Evolutionary conservation across 2,113 vertebrate genomes (phyloP), one percentile per base, ranked within the genome.

Genomic region (Glareola pratincola): DNA sequence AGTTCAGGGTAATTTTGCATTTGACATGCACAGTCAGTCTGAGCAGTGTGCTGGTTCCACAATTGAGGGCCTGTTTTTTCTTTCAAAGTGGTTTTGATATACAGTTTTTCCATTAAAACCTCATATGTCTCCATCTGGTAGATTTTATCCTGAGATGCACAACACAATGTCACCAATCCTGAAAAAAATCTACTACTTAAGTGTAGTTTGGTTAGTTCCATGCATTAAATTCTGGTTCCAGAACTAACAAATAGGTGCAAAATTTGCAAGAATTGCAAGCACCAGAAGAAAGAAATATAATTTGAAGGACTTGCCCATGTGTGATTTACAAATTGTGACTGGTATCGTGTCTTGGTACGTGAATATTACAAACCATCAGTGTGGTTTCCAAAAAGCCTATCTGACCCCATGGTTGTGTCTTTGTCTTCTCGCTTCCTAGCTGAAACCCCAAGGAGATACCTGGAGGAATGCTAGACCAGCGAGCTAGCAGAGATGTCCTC

Each of bases 51-150:
- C 53, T 72, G 14, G 29, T n/a, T 68, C 47, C 85, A 37, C 47
- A 45, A 36, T 0, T 45, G 41, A 81, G 39, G 67, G 60, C 36
- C 47, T 56, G 54, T 36, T 23, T 80, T 73, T 87, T 54, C 56
- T 53, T 3, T 59, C 27, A 18, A 47, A 45, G 36, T 64, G 17
- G 16, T 29, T 81, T 84, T 62, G 54, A 30, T 66, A 30, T 62
- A 9, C 21, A 19, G 17, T 27, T 71, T 82, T 94, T 85, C 64
- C 27, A 24, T 64, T 18, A 53, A 76, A 83, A 76, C 22, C 48
- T 89, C 34, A 2, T 12, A 8, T 1, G 2, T 53, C 27, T 62
- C 51, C 7, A 2, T 4, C 12, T 26, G 19, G 22, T 53, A n/a
- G 60, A 22, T 57, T 64, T 56, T 84, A 60, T n/a, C 59, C 63